Conservation (phyloP, 2,113 vertebrate genomes). For the Pithys albifrons region DNA sequence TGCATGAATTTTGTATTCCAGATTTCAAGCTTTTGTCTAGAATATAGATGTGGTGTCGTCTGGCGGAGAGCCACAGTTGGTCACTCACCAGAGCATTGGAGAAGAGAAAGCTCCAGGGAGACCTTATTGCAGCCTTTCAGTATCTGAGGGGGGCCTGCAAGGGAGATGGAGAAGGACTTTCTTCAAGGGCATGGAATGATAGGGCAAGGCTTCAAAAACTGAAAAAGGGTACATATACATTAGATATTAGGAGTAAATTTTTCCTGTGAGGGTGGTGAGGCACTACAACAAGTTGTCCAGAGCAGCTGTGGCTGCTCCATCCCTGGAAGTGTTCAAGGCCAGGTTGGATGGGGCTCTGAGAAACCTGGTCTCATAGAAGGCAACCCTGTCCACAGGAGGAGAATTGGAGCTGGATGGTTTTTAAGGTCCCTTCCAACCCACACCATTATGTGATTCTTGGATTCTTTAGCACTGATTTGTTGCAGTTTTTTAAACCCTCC, state of each 20-base stretch:
- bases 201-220: not conserved
- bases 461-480: not conserved
- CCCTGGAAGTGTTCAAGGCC: not conserved
- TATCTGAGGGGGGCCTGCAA: not conserved
- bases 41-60: not conserved
- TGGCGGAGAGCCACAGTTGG: not conserved
- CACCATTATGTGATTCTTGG: not conserved
- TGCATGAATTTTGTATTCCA: not conserved
- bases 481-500: not conserved
- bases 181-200: not conserved
- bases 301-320: rapidly evolving
- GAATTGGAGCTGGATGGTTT: not conserved
- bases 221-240: not conserved
- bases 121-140: not conserved
- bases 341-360: not conserved
- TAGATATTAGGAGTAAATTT: not conserved
- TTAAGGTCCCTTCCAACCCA: not conserved
- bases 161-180: not conserved
- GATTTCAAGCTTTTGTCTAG: constrained; percentile 10
- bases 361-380: not conserved
- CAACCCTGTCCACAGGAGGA: not conserved
- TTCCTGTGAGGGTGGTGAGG: not conserved
- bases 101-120: not conserved
- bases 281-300: not conserved
- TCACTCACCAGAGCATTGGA: not conserved